A percentile compares a stretch with the other conserved stretches of the same genome.
Evolutionary conservation across 2,113 vertebrate genomes (phyloP).

Genomic region (Notothenia rossii): DNA sequence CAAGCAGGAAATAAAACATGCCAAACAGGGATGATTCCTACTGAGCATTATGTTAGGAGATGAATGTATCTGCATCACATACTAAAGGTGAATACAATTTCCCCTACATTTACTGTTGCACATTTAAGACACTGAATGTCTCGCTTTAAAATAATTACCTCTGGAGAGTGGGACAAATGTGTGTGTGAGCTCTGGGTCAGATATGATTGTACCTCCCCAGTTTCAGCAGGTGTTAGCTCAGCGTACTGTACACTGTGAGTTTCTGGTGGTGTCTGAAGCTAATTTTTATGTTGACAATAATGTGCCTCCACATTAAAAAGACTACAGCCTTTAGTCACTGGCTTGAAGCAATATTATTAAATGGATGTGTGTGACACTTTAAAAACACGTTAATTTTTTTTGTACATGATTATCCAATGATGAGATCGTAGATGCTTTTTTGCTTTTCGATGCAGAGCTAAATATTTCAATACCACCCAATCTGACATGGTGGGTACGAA

Average conservation of each 20-base stretch:
- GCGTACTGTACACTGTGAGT: slow-evolving; percentile 20
- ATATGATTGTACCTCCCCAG: slow-evolving; percentile 30
- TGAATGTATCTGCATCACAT: slow-evolving; percentile 53
- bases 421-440: background rate
- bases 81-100: slow-evolving; percentile 35
- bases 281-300: slow-evolving; percentile 37
- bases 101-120: slow-evolving; percentile 44
- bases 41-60: slow-evolving; percentile 35
- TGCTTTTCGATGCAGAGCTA: too few species aligned
- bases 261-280: slow-evolving; percentile 31
- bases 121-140: slow-evolving; percentile 63
- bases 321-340: slow-evolving; percentile 57
- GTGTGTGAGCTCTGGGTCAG: slow-evolving; percentile 28
- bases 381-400: slow-evolving; percentile 50
- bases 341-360: slow-evolving; percentile 65
- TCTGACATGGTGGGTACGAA: too few species aligned
- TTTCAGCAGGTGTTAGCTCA: slow-evolving; percentile 10
- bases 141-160: slow-evolving; percentile 70
- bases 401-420: slow-evolving; percentile 30
- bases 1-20: slow-evolving; percentile 21
- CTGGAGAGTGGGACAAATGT: slow-evolving; percentile 26
- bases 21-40: slow-evolving; percentile 44
- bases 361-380: slow-evolving; percentile 46
- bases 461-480: too few species aligned
- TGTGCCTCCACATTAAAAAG: slow-evolving; percentile 68